These are phyloP conservation scores for Hirtodrosophila cameraria DNA, from an alignment of 2,888 invertebrate species.

Conservation along the genomic window DNA sequence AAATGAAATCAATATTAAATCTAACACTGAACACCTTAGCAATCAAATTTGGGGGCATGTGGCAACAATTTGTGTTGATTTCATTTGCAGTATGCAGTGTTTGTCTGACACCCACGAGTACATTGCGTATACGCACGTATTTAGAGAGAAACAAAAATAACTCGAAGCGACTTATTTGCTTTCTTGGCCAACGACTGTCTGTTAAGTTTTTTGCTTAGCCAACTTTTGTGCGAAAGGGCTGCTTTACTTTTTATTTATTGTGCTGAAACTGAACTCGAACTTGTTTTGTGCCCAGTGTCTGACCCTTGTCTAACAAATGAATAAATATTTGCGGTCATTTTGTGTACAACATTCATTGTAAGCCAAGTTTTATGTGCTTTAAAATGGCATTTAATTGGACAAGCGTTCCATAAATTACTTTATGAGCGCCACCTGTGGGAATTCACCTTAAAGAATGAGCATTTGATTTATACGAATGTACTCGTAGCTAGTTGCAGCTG, in stretches of 20 bases:
- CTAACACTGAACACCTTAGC: constrained; percentile 46
- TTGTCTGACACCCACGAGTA: constrained; percentile 39
- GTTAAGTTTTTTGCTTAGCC: constrained; percentile 49
- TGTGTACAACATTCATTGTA: not conserved
- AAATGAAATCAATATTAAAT: constrained; percentile 59
- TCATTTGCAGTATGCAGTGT: constrained; percentile 70
- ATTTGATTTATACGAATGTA: constrained; percentile 4
- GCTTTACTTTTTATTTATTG: constrained; percentile 21
- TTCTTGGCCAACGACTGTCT: constrained; percentile 15
- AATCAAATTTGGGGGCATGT: constrained; percentile 61
- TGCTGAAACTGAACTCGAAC: constrained; percentile 10
- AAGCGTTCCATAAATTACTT: not conserved
- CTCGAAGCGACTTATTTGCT: constrained; percentile 31
- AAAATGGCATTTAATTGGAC: not conserved
- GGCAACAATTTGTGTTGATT: constrained; percentile 76
- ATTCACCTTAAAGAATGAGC: not conserved
- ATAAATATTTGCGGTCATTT: constrained; percentile 15
- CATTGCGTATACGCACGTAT: constrained; percentile 48
- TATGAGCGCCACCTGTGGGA: constrained; percentile 17
- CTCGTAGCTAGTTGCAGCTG: constrained; percentile 20
- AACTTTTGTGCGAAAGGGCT: constrained; percentile 30
- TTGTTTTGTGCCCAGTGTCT: constrained; percentile 3
- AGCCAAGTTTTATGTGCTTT: not conserved
- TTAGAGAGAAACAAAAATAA: constrained; percentile 28
- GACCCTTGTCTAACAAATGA: constrained; percentile 15